A percentile compares a stretch with the other conserved stretches of the same genome.
phyloP scores from a whole-genome alignment of 2,888 invertebrate genomes.

The Philereme transversata region DNA sequence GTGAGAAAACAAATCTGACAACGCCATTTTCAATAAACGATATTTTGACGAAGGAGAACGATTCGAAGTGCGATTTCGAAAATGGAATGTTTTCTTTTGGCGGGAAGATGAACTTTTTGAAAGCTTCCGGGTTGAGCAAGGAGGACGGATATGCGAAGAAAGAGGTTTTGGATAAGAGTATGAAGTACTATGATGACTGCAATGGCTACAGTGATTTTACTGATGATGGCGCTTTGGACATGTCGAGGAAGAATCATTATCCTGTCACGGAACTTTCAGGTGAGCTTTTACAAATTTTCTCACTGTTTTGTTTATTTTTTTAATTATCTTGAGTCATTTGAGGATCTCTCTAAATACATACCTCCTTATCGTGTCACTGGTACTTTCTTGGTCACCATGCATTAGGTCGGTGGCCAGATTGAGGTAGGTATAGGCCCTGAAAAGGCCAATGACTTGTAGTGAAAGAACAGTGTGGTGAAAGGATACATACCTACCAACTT shows the following conservation, averaged over 20 bases:
- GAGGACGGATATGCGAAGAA: constrained; percentile 63
- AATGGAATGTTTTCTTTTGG: constrained; percentile 74
- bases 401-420: no score
- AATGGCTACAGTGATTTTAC: constrained; percentile 66
- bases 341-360: no score
- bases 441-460: no score
- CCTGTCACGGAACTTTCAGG: constrained; percentile 78
- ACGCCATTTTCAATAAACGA: constrained; percentile 91
- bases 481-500: no score
- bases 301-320: no score
- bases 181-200: constrained; percentile 75
- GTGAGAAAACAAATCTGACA: constrained; percentile 74
- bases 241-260: constrained; percentile 77
- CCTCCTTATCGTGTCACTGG: no score
- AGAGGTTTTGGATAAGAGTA: constrained; percentile 66
- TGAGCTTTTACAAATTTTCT: constrained; percentile 27
- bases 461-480: no score
- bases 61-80: constrained; percentile 73
- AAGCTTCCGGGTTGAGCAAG: constrained; percentile 54
- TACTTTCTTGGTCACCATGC: no score
- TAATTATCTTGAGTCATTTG: no score
- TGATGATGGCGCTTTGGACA: constrained; percentile 77
- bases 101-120: constrained; percentile 70
- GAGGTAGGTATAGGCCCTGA: no score
- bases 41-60: constrained; percentile 85